Percentiles rank a stretch among this genome's conserved stretches.
These are phyloP conservation scores for Drosophila falleni DNA, from an alignment of 2,888 invertebrate genomes.

Conservation along the genomic window DNA sequence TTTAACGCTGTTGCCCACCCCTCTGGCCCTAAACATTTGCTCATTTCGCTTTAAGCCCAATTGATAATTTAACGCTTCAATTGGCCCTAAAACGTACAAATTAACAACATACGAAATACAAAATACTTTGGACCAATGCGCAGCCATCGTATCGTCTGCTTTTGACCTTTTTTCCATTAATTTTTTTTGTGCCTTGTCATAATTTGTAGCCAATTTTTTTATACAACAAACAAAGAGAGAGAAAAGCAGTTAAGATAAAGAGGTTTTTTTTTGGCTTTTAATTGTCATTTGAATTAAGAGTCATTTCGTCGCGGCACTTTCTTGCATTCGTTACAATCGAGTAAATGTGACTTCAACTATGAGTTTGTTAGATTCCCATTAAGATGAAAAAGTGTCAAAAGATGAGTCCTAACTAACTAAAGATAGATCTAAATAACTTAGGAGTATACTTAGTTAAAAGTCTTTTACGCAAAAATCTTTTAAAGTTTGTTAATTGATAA, in stretches of 20 bases:
- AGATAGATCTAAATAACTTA: neutral
- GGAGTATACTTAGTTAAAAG: neutral
- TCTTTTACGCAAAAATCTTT: no score
- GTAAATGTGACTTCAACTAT: neutral
- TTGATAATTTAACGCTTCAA: slow-evolving; percentile 82
- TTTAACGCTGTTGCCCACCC: slow-evolving; percentile 75
- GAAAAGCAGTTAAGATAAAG: slow-evolving; percentile 42
- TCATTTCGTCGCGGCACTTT: slow-evolving; percentile 52
- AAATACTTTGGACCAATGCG: slow-evolving; percentile 53
- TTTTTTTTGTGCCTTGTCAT: slow-evolving; percentile 65
- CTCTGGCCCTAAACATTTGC: slow-evolving; percentile 25
- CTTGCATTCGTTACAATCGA: neutral
- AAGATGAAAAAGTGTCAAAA: slow-evolving; percentile 1
- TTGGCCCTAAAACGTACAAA: slow-evolving; percentile 51
- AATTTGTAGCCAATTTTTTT: slow-evolving; percentile 65
- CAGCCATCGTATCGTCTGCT: slow-evolving; percentile 32
- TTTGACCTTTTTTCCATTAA: slow-evolving; percentile 12
- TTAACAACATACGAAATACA: slow-evolving; percentile 32
- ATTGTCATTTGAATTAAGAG: slow-evolving; percentile 77
- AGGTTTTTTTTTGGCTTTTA: slow-evolving; percentile 44
- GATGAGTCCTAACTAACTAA: neutral
- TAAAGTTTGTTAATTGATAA: no score
- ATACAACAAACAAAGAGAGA: neutral
- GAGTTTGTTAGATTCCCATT: slow-evolving; percentile 6
- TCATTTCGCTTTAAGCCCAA: slow-evolving; percentile 62